Evolutionary conservation across 2,797 vertebrate species (phyloP).

Genomic region (Chelonia mydas): DNA sequence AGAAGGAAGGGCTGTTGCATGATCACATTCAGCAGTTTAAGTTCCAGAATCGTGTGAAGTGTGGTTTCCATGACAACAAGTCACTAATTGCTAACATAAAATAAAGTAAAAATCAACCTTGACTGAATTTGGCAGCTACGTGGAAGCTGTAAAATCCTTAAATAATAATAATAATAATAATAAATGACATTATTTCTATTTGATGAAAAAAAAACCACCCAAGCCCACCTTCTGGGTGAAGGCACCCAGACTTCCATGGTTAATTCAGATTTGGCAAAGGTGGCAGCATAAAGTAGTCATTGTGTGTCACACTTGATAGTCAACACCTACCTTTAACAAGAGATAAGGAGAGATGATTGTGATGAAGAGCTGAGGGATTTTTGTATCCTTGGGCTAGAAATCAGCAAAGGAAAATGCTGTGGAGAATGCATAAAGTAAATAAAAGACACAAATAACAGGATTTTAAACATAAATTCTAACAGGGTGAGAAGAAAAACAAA

Average conservation of each 20-base stretch:
- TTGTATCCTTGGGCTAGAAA: constrained; percentile 62
- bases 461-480: constrained; percentile 61
- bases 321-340: constrained; percentile 57
- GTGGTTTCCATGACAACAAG: constrained; percentile 84
- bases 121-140: constrained; percentile 71
- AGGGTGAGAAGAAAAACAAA: constrained; percentile 28
- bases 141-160: constrained; percentile 59
- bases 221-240: constrained; percentile 50
- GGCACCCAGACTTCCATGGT: constrained; percentile 6
- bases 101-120: constrained; percentile 81
- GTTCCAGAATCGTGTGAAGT: constrained; percentile 82
- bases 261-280: constrained; percentile 63
- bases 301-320: constrained; percentile 46
- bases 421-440: constrained; percentile 56
- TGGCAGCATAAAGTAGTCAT: constrained; percentile 9
- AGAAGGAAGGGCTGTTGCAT: constrained; percentile 58
- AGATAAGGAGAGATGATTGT: constrained; percentile 50
- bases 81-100: constrained; percentile 82
- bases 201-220: constrained; percentile 35
- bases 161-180: background rate
- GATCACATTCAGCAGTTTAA: constrained; percentile 80
- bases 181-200: constrained; percentile 58
- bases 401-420: constrained; percentile 50
- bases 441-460: constrained; percentile 43
- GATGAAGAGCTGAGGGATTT: constrained; percentile 61